phyloP scores from a whole-genome alignment of 2,113 vertebrate genomes.

The Ciconia stormi region DNA sequence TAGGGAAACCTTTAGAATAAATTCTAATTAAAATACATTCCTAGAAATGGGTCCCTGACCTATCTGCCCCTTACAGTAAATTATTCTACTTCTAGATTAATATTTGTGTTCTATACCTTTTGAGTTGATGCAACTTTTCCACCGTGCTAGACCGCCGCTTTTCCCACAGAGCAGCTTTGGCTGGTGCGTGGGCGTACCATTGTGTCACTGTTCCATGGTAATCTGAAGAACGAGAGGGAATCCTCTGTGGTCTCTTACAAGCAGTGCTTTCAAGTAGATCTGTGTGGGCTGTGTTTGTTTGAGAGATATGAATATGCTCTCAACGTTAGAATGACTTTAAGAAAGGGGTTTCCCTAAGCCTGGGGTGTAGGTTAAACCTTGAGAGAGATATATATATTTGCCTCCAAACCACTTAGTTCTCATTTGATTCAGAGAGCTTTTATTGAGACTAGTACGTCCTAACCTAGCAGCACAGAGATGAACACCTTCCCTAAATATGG shows the following conservation, averaged over 20 bases:
- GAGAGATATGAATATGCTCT: constrained; percentile 57
- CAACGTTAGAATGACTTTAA: constrained; percentile 44
- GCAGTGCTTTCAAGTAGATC: constrained; percentile 64
- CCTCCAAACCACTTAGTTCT: constrained; percentile 65
- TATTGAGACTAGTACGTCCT: not conserved
- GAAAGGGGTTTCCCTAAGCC: constrained; percentile 76
- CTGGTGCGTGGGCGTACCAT: not conserved
- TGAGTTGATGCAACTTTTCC: constrained; percentile 71
- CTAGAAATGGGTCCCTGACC: constrained; percentile 72
- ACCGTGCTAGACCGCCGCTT: constrained; percentile 28
- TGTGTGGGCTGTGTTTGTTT: constrained; percentile 63
- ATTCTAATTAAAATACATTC: constrained; percentile 53
- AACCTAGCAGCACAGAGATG: not conserved
- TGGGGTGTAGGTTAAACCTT: constrained; percentile 69
- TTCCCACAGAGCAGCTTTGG: constrained; percentile 58
- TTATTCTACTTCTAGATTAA: constrained; percentile 39
- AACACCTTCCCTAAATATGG: constrained; percentile 27
- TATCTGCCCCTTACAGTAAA: constrained; percentile 77
- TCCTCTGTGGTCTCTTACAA: constrained; percentile 73
- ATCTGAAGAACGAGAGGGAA: constrained; percentile 71
- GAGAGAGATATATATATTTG: not conserved
- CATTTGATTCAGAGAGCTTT: constrained; percentile 66
- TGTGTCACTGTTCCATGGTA: constrained; percentile 66
- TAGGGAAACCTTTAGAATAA: constrained; percentile 56
- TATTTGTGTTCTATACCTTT: constrained; percentile 45